phyloP scores from a whole-genome alignment of 1,140 invertebrate genomes.

The Ceratoteleas bidentatus region DNA sequence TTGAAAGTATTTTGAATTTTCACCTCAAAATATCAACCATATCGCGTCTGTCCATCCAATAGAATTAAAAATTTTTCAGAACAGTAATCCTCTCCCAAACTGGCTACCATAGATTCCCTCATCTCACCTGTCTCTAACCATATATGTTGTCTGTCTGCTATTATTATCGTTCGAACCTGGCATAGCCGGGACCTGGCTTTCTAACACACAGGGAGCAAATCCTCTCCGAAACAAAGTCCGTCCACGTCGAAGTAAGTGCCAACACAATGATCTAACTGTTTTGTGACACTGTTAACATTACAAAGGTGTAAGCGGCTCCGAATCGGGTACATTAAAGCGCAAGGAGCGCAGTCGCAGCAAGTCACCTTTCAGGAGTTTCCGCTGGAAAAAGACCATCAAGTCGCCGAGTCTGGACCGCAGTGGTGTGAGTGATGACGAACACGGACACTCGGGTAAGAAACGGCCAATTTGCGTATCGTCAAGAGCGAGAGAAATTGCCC shows the following conservation, averaged over 20 bases:
- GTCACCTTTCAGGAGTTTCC: constrained; percentile 94
- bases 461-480: constrained; percentile 2
- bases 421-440: constrained; percentile 90
- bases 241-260: constrained; percentile 27
- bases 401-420: constrained; percentile 82
- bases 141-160: not conserved
- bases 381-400: constrained; percentile 88
- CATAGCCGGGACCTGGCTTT: not conserved
- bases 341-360: constrained; percentile 92
- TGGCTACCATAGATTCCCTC: too few species aligned
- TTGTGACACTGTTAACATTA: constrained; percentile 72
- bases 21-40: too few species aligned
- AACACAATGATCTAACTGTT: constrained; percentile 69
- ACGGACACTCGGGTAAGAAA: constrained; percentile 83
- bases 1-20: too few species aligned
- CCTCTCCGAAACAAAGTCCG: too few species aligned
- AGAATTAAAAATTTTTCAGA: too few species aligned
- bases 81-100: too few species aligned
- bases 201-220: constrained; percentile 1
- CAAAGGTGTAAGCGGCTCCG: constrained; percentile 76
- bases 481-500: constrained; percentile 9
- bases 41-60: too few species aligned
- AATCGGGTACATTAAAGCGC: constrained; percentile 81
- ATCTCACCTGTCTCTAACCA: too few species aligned
- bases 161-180: too few species aligned